phyloP scores from a whole-genome alignment of 2,888 invertebrate genomes.

The Cephus runcator region DNA sequence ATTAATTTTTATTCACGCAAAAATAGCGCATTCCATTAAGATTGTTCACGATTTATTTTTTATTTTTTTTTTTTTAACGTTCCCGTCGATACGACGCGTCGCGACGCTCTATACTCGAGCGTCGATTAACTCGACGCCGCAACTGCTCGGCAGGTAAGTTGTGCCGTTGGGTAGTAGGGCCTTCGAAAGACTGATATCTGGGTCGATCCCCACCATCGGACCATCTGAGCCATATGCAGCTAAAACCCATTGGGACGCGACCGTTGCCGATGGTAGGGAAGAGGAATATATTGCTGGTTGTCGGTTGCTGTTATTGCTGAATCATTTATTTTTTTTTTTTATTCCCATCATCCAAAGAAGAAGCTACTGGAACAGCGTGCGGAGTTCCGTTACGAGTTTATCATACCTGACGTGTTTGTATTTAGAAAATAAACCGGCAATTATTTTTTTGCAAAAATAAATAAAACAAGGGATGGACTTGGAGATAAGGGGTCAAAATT shows the following conservation, averaged over 20 bases:
- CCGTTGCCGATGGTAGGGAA: background rate
- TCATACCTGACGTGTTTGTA: background rate
- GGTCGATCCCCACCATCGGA: slow-evolving; percentile 55
- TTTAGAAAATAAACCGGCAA: background rate
- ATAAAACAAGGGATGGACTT: background rate
- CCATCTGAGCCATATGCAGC: background rate
- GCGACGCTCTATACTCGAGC: background rate
- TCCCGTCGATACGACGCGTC: background rate
- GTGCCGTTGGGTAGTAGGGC: slow-evolving; percentile 44
- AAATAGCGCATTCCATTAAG: fast-evolving
- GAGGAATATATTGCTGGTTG: background rate
- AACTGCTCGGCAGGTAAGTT: slow-evolving; percentile 31
- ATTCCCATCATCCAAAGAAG: background rate
- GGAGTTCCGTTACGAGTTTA: background rate
- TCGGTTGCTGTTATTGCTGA: background rate
- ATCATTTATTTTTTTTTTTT: background rate
- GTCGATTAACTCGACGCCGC: slow-evolving; percentile 54
- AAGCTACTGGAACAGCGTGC: background rate
- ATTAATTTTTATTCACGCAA: background rate
- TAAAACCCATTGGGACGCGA: background rate
- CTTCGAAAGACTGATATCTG: slow-evolving; percentile 59
- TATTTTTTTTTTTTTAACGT: background rate
- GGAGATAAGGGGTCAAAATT: background rate
- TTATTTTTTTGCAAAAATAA: too few species aligned
- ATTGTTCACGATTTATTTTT: background rate